Evolutionary conservation across 2,888 invertebrate genomes (phyloP), one percentile per base, ranked within the genome.

Genomic region (Ceramica pisi): DNA sequence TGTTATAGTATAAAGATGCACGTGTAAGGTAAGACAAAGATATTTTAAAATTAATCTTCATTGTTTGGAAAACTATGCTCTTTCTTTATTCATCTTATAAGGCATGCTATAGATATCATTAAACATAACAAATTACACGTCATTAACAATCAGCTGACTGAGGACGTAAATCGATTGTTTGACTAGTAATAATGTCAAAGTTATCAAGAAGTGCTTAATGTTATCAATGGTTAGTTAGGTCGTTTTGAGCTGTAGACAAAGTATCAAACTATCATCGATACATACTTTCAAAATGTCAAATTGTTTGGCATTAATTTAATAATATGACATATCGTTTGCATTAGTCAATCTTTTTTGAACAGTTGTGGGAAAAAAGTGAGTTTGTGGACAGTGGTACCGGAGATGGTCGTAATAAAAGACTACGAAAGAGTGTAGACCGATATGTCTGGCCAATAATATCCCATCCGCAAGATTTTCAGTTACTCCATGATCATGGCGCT

Each of bases 81-180:
- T 38, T 21, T 63, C 35, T 46, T 26, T 38, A 57, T 57, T 38
- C 57, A 57, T 57, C 57, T 57, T 35, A 19, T 55, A 38, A 38
- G 56, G 38, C 14, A 56, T 21, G 8, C 46, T 46, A 41, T 10
- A 8, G 31, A 38, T 38, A 57, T 8, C n/a, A 38, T 57, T 38
- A 57, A 38, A 21, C 38, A 57, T 38, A 38, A 57, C 38, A 38
- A 14, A 38, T 38, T 14, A 57, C 21, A 57, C 21, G 14, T 57
- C 57, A 57, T 12, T 21, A 38, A 38, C 8, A 21, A 21, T 21
- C 38, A 57, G 21, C 21, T 14, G 14, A 21, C 14, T n/a, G n/a
- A n/a, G 14, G 7, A 38, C 21, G 0, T 38, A 38, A 2, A 21
- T 38, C 12, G 12, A 12, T 6, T 56, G 7, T 12, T 38, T 21